A percentile compares a stretch with the other conserved stretches of the same genome.
These are phyloP conservation scores for Panopea generosa DNA, from an alignment of 2,888 invertebrate species.

Conservation along the genomic window DNA sequence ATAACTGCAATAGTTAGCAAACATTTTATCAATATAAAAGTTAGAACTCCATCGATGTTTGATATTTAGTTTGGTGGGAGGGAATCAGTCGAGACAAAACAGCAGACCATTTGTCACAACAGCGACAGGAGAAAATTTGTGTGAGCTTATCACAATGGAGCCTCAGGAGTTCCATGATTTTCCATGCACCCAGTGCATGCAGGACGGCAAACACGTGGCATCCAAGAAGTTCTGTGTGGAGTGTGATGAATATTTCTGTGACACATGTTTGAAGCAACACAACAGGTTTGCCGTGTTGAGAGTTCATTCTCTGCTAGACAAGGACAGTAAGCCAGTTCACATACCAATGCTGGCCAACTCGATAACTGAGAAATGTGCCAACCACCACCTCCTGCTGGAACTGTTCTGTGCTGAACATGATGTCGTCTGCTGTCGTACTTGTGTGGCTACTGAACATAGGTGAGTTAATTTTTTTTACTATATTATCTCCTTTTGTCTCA, in stretches of 20 bases:
- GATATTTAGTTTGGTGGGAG: too few relatives aligned
- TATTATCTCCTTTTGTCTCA: too few relatives aligned
- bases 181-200: not conserved
- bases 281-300: not conserved
- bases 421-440: slow-evolving; percentile 8
- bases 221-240: slow-evolving; percentile 2
- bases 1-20: too few relatives aligned
- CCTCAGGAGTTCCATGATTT: slow-evolving; percentile 5
- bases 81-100: too few relatives aligned
- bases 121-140: too few relatives aligned
- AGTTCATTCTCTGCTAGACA: not conserved
- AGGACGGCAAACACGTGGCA: slow-evolving; percentile 4
- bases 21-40: too few relatives aligned
- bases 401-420: slow-evolving; percentile 5
- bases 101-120: too few relatives aligned
- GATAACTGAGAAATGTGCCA: not conserved
- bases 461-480: not conserved
- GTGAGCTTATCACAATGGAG: too few relatives aligned
- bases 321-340: not conserved
- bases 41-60: too few relatives aligned
- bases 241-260: not conserved
- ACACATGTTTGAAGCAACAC: not conserved
- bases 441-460: slow-evolving; percentile 5
- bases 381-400: not conserved
- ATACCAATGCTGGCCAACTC: not conserved